phyloP scores from a whole-genome alignment of 2,888 invertebrate genomes.

The Pyrochroa serraticornis region DNA sequence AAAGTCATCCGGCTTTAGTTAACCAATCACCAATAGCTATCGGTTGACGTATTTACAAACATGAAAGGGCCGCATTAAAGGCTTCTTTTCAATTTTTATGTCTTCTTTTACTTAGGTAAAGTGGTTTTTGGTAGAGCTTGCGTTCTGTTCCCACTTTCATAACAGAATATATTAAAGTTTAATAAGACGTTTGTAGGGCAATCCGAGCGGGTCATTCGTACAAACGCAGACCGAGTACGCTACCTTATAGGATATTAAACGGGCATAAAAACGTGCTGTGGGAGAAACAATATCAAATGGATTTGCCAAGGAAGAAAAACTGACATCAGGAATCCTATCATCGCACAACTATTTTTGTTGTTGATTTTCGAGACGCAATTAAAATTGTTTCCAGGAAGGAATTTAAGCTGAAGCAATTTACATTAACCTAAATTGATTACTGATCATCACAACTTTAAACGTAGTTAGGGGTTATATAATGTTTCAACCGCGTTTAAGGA shows the following conservation, averaged over 20 bases:
- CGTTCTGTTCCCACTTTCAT: slow-evolving; percentile 35
- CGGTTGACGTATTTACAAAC: neutral
- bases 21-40: neutral
- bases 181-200: slow-evolving; percentile 38
- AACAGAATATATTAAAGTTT: slow-evolving; percentile 40
- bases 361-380: slow-evolving; percentile 8
- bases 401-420: slow-evolving; percentile 20
- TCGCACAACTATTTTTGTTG: neutral
- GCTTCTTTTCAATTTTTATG: slow-evolving; percentile 32
- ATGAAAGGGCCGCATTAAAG: slow-evolving; percentile 24
- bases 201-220: slow-evolving; percentile 36
- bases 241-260: slow-evolving; percentile 39
- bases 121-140: slow-evolving; percentile 32
- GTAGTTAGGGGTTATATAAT: slow-evolving; percentile 15
- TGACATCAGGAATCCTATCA: slow-evolving; percentile 8
- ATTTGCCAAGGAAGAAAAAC: slow-evolving; percentile 31
- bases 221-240: slow-evolving; percentile 33
- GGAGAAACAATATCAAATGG: slow-evolving; percentile 42
- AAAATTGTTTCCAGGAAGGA: slow-evolving; percentile 20
- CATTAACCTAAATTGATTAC: slow-evolving; percentile 22
- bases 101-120: slow-evolving; percentile 34
- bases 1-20: neutral
- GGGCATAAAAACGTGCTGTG: slow-evolving; percentile 38
- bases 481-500: slow-evolving; percentile 15
- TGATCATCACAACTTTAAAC: slow-evolving; percentile 23